These are phyloP conservation scores for Ochropacha duplaris DNA, from an alignment of 2,888 invertebrate genomes.

Conservation along the genomic window DNA sequence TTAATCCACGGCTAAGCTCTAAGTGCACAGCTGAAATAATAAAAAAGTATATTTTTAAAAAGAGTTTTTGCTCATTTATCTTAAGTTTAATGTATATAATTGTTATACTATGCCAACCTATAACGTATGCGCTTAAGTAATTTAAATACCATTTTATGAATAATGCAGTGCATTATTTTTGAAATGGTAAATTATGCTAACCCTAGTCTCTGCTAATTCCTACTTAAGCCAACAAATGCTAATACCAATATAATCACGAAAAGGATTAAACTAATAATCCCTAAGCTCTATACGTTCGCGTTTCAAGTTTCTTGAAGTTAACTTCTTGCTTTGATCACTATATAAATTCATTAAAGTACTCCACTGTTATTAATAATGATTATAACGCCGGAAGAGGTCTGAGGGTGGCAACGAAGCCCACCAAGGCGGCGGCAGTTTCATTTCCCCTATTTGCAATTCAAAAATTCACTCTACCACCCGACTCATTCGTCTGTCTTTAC, in stretches of 20 bases:
- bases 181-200: slow-evolving; percentile 14
- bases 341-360: slow-evolving; percentile 75
- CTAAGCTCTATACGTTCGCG: slow-evolving; percentile 30
- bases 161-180: slow-evolving; percentile 17
- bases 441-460: slow-evolving; percentile 81
- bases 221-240: slow-evolving; percentile 43
- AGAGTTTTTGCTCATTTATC: slow-evolving; percentile 7
- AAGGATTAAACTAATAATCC: slow-evolving; percentile 31
- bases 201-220: slow-evolving; percentile 26
- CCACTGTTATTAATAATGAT: slow-evolving; percentile 74
- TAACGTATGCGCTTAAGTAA: neutral
- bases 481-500: slow-evolving; percentile 42
- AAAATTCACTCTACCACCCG: slow-evolving; percentile 68
- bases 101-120: too few species aligned
- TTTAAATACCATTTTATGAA: slow-evolving; percentile 10
- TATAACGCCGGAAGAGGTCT: slow-evolving; percentile 67
- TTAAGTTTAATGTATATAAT: slow-evolving; percentile 12
- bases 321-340: slow-evolving; percentile 66
- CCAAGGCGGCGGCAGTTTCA: slow-evolving; percentile 68
- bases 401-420: slow-evolving; percentile 49
- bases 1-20: neutral
- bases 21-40: neutral
- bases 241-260: slow-evolving; percentile 26
- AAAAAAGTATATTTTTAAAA: neutral
- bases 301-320: slow-evolving; percentile 39